Percentiles rank a stretch among this genome's conserved stretches.
Evolutionary conservation across 2,888 invertebrate species (phyloP).

Genomic region (Nysson spinosus): DNA sequence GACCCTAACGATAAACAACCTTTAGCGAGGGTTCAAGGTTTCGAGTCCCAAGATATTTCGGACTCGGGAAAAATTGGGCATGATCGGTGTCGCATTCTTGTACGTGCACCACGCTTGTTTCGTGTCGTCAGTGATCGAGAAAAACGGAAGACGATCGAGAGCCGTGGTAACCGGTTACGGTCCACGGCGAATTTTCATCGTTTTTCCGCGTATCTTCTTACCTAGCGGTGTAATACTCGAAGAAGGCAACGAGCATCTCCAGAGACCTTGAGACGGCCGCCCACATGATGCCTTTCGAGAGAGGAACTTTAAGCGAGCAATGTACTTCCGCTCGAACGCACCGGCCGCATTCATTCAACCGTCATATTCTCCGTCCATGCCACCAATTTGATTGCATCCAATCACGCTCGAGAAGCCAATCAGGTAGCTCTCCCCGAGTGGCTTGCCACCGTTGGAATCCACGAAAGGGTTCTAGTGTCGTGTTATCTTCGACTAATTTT

Average conservation of each 20-base stretch:
- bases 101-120: too few relatives aligned
- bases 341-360: slow-evolving; percentile 11
- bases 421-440: too few relatives aligned
- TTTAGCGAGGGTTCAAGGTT: too few relatives aligned
- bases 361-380: not conserved
- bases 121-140: too few relatives aligned
- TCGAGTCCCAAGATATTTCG: not conserved
- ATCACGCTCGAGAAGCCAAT: not conserved
- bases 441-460: too few relatives aligned
- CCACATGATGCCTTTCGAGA: slow-evolving; percentile 82
- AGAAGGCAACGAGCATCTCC: slow-evolving; percentile 89
- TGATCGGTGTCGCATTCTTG: too few relatives aligned
- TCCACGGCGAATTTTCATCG: too few relatives aligned
- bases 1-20: too few relatives aligned
- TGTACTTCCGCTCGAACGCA: not conserved
- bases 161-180: too few relatives aligned
- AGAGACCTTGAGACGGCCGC: slow-evolving; percentile 88
- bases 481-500: too few relatives aligned
- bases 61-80: not conserved
- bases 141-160: too few relatives aligned
- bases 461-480: too few relatives aligned
- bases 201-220: slow-evolving; percentile 74
- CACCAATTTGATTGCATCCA: not conserved
- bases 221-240: slow-evolving; percentile 89
- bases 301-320: slow-evolving; percentile 6